Conservation (phyloP, 2,113 vertebrate species). For the Herpailurus yagouaroundi region DNA sequence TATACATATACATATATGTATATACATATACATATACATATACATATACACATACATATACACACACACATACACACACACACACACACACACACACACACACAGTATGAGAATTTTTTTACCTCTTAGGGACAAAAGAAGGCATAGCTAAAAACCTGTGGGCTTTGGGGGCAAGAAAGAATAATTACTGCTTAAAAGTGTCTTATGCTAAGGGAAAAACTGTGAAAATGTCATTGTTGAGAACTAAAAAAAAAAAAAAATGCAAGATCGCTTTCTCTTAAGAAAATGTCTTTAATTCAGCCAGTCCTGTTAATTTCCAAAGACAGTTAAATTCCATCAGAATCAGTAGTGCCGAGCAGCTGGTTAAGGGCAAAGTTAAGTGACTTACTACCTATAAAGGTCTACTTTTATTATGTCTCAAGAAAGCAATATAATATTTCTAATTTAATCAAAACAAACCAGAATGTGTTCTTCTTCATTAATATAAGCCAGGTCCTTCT, state of each 20-base stretch:
- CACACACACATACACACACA: no score
- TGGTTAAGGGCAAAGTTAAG: slow-evolving; percentile 36
- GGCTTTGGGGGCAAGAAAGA: neutral
- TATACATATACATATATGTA: no score
- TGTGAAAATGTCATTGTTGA: neutral
- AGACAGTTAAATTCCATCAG: neutral
- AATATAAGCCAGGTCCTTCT: slow-evolving; percentile 11
- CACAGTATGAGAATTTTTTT: neutral
- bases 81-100: no score
- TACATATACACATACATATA: no score
- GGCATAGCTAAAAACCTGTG: neutral
- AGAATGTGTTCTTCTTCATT: slow-evolving; percentile 31
- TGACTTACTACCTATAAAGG: neutral
- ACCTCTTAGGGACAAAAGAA: neutral
- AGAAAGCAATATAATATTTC: neutral
- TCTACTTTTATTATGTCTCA: slow-evolving; percentile 42
- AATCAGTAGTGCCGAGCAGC: neutral
- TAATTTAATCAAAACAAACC: slow-evolving; percentile 51
- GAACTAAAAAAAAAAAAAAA: neutral
- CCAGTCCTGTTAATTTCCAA: neutral
- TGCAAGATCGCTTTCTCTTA: neutral
- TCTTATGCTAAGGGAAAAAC: neutral
- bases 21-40: no score
- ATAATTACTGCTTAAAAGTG: neutral
- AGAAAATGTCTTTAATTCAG: neutral